These are phyloP conservation scores for Manduca sexta DNA, from an alignment of 1,140 invertebrate species.

Conservation along the genomic window DNA sequence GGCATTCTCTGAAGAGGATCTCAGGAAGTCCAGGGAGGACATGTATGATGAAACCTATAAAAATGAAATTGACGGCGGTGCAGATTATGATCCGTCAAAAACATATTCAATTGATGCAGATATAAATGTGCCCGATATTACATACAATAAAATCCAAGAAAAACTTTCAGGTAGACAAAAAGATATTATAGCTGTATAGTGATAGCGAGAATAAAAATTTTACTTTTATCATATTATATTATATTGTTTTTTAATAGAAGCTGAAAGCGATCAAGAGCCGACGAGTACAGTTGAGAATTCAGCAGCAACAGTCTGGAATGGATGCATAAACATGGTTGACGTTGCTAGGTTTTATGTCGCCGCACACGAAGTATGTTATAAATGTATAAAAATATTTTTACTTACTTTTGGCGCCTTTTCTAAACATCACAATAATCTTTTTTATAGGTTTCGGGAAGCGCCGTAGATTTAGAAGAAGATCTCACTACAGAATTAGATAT, in stretches of 20 bases:
- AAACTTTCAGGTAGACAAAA: constrained; percentile 52
- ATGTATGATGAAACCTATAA: constrained; percentile 55
- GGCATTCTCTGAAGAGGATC: constrained; percentile 61
- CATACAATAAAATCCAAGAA: constrained; percentile 52
- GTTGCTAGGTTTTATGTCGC: constrained; percentile 91
- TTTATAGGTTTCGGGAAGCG: constrained; percentile 77
- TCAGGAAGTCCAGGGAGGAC: constrained; percentile 57
- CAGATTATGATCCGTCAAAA: constrained; percentile 44
- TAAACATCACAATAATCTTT: background rate
- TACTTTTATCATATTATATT: no score
- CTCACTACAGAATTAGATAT: constrained; percentile 88
- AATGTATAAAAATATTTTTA: background rate
- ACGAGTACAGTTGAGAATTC: constrained; percentile 73
- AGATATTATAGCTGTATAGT: background rate
- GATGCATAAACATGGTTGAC: constrained; percentile 92
- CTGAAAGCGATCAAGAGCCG: constrained; percentile 77
- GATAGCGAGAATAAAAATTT: no score
- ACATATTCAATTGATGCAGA: constrained; percentile 42
- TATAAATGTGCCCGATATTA: constrained; percentile 28
- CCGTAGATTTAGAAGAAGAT: constrained; percentile 80
- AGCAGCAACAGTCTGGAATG: constrained; percentile 83
- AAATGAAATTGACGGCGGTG: constrained; percentile 40
- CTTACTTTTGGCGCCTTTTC: background rate
- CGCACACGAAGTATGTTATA: constrained; percentile 81
- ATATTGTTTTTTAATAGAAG: constrained; percentile 40